A percentile compares a stretch with the other conserved stretches of the same genome.
phyloP scores from a whole-genome alignment of 2,113 vertebrate genomes.

The Oreochromis niloticus region DNA sequence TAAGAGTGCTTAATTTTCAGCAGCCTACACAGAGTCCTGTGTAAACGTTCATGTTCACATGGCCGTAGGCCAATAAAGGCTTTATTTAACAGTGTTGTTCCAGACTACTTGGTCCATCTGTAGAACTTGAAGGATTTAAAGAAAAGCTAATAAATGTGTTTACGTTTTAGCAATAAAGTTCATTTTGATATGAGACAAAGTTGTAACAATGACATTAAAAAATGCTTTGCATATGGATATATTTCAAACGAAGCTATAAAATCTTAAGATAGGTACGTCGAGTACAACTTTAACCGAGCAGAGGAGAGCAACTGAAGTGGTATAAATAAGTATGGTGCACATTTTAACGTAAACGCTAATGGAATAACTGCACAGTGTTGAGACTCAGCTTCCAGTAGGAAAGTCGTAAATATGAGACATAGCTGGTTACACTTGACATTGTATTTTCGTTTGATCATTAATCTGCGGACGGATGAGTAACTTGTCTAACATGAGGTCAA shows the following conservation, averaged over 20 bases:
- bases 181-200: not conserved
- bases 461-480: conserved; percentile 41
- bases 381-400: not conserved
- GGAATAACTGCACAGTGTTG: not conserved
- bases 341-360: not conserved
- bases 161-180: not conserved
- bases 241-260: not conserved
- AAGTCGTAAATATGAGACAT: not conserved
- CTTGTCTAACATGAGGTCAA: conserved; percentile 48
- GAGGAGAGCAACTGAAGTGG: not conserved
- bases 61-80: not conserved
- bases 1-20: not conserved
- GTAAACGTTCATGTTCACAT: not conserved
- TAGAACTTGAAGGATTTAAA: not conserved
- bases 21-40: not conserved
- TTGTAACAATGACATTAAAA: not conserved
- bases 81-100: not conserved
- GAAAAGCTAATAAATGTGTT: not conserved
- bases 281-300: not conserved
- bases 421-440: conserved; percentile 5
- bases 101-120: not conserved
- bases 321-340: not conserved
- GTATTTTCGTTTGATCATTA: conserved; percentile 37
- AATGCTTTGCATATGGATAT: not conserved
- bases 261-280: not conserved